Evolutionary conservation across 2,113 vertebrate species (phyloP).

Genomic region (Polyodon spathula): DNA sequence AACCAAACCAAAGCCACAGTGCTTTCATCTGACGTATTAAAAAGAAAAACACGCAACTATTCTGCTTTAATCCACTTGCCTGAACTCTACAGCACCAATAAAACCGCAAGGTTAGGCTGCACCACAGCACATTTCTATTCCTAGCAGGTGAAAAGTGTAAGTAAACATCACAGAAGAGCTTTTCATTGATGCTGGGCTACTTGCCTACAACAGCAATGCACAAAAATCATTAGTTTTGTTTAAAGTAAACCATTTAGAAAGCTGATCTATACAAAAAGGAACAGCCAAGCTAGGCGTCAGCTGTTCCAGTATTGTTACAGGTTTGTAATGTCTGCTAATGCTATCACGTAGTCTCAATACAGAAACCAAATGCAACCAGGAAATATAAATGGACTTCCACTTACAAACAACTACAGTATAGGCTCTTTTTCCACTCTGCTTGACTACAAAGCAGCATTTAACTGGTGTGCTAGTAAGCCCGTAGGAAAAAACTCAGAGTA

Average conservation of each 20-base stretch:
- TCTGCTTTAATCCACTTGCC: background rate
- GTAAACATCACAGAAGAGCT: constrained; percentile 16
- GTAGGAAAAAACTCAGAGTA: constrained; percentile 9
- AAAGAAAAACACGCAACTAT: background rate
- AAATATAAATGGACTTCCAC: background rate
- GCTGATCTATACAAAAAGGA: background rate
- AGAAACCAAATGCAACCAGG: constrained; percentile 2
- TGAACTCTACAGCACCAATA: constrained; percentile 15
- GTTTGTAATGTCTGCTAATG: constrained; percentile 2
- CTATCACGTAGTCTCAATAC: background rate
- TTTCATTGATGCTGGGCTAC: constrained; percentile 2
- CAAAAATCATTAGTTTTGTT: constrained; percentile 1
- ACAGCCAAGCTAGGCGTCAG: background rate
- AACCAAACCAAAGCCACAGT: background rate
- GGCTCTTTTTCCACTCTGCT: background rate
- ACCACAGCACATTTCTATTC: background rate
- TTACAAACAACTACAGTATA: background rate
- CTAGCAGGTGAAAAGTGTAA: constrained; percentile 21
- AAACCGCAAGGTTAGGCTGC: constrained; percentile 5
- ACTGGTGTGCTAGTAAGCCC: constrained; percentile 26
- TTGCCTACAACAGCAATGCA: constrained; percentile 1
- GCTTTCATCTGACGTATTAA: background rate
- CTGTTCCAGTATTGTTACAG: background rate
- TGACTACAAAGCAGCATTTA: constrained; percentile 38
- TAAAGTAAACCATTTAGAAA: background rate